A percentile compares a stretch with the other conserved stretches of the same genome.
Conservation (phyloP, 2,888 invertebrate species). For the Ashinkailepas kermadecensis region DNA sequence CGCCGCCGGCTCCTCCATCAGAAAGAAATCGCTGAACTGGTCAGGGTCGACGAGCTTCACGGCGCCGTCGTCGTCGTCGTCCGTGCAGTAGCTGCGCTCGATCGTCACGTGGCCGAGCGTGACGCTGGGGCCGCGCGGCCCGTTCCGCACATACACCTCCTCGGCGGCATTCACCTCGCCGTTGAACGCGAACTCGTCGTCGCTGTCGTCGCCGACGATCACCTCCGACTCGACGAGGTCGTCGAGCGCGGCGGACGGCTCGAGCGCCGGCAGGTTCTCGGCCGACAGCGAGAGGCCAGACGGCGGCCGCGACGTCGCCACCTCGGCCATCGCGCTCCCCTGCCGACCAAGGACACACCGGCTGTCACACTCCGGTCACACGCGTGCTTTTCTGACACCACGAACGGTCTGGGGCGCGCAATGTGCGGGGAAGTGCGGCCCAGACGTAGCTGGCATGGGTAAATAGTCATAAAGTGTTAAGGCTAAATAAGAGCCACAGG, state of each 20-base stretch:
- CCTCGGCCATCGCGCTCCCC: background rate
- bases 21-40: constrained; percentile 2
- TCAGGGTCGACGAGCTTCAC: constrained; percentile 6
- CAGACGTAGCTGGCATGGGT: no score
- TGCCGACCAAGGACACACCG: background rate
- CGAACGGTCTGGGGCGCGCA: no score
- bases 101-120: constrained; percentile 9
- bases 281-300: constrained; percentile 29
- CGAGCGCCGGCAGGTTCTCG: constrained; percentile 32
- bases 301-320: constrained; percentile 2
- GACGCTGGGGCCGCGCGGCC: constrained; percentile 14
- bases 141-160: constrained; percentile 21
- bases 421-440: no score
- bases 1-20: background rate
- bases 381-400: background rate
- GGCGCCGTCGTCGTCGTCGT: background rate
- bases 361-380: background rate
- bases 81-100: constrained; percentile 18
- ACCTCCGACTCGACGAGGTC: constrained; percentile 35
- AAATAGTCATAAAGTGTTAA: no score
- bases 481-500: no score
- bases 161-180: constrained; percentile 23
- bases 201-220: constrained; percentile 32
- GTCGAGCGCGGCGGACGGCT: constrained; percentile 33
- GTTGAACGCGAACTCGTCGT: constrained; percentile 23